A percentile compares a stretch with the other conserved stretches of the same genome.
Evolutionary conservation across 2,797 vertebrate species (phyloP).

Genomic region (Notamacropus eugenii): DNA sequence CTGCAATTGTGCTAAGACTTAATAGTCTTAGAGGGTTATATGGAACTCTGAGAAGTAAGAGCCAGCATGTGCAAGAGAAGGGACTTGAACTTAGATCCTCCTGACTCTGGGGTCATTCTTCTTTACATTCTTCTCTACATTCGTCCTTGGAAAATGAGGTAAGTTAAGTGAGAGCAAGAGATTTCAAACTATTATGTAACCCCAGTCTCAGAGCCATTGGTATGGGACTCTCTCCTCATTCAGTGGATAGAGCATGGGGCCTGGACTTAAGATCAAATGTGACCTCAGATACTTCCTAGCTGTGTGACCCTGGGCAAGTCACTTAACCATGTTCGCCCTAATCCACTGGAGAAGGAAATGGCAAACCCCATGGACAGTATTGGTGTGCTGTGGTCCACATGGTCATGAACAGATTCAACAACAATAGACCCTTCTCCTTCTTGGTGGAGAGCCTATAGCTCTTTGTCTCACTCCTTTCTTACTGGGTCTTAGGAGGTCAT

Average conservation of each 20-base stretch:
- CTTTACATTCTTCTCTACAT: background rate
- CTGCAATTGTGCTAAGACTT: background rate
- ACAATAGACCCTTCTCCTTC: background rate
- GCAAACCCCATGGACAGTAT: background rate
- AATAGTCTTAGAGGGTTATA: background rate
- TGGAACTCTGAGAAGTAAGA: background rate
- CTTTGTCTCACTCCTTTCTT: background rate
- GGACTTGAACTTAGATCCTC: background rate
- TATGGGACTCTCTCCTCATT: background rate
- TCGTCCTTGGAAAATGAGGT: background rate
- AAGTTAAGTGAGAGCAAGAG: background rate
- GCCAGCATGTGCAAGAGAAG: background rate
- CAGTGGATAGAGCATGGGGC: background rate
- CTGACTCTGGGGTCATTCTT: background rate
- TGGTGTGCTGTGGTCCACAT: background rate
- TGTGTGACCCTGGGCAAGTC: background rate
- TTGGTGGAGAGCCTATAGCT: background rate
- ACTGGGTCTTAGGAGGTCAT: background rate
- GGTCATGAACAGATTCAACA: background rate
- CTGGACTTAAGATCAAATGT: background rate
- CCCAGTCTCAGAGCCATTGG: background rate
- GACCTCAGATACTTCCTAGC: background rate
- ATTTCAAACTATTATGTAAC: background rate
- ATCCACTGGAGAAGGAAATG: background rate
- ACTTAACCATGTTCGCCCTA: background rate